phyloP scores from a whole-genome alignment of 2,797 vertebrate genomes.

The Cheirogaleus major region DNA sequence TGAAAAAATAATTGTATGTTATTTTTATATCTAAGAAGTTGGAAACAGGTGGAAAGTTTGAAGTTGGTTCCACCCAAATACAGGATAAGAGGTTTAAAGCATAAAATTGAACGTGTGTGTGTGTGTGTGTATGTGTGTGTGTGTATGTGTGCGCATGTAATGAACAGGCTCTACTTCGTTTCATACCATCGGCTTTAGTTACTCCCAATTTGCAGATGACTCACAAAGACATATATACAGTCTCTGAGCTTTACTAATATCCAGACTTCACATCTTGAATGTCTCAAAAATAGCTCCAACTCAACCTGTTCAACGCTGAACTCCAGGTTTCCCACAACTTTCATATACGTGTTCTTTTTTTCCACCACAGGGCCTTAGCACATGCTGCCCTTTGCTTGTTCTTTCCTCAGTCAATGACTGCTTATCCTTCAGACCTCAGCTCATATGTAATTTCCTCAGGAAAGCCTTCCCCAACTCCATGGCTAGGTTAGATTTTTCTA shows the following conservation, averaged over 20 bases:
- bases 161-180: neutral
- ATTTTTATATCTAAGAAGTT: neutral
- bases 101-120: neutral
- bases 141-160: rapidly evolving
- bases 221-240: neutral
- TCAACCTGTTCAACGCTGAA: neutral
- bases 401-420: neutral
- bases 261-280: neutral
- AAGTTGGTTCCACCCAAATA: neutral
- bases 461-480: neutral
- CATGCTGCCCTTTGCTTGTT: neutral
- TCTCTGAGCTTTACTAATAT: neutral
- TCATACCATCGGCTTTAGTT: neutral
- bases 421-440: neutral
- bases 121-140: no score
- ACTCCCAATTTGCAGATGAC: neutral
- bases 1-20: neutral
- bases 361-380: neutral
- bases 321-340: neutral
- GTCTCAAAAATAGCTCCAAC: neutral
- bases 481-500: neutral
- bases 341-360: neutral
- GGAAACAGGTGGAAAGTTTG: neutral
- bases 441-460: neutral
- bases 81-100: neutral